Evolutionary conservation across 1,140 invertebrate genomes (phyloP).

Genomic region (Drosophila orosa): DNA sequence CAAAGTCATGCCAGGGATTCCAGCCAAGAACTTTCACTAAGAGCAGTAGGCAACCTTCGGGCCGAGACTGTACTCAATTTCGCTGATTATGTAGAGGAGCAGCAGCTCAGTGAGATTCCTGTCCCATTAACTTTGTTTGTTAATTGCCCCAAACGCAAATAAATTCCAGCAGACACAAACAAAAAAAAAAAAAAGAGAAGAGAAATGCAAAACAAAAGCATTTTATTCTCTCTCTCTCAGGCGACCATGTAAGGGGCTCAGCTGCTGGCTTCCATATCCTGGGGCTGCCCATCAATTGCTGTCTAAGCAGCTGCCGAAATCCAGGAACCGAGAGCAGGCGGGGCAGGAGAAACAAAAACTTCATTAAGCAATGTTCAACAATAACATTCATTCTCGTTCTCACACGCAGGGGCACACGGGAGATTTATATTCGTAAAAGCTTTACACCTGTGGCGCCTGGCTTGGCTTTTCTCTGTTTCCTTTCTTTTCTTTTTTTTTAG

Average conservation of each 20-base stretch:
- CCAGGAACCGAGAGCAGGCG: background rate
- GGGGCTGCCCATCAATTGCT: slow-evolving; percentile 33
- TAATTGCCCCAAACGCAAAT: slow-evolving; percentile 42
- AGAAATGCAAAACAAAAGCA: slow-evolving; percentile 28
- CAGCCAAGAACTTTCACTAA: background rate
- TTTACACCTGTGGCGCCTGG: slow-evolving; percentile 71
- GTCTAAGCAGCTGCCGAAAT: slow-evolving; percentile 36
- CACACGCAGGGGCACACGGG: slow-evolving; percentile 11
- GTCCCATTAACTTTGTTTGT: slow-evolving; percentile 25
- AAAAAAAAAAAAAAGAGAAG: background rate
- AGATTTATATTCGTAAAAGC: slow-evolving; percentile 67
- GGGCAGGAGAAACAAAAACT: slow-evolving; percentile 46
- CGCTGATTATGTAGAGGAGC: background rate
- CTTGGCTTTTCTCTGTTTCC: background rate
- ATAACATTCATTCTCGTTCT: slow-evolving; percentile 63
- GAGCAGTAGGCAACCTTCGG: background rate
- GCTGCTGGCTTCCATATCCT: slow-evolving; percentile 7
- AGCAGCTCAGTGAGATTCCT: background rate
- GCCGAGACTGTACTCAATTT: slow-evolving; percentile 2
- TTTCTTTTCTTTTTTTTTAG: slow-evolving; percentile 12
- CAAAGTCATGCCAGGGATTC: background rate
- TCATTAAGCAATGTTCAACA: slow-evolving; percentile 71
- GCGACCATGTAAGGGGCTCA: slow-evolving; percentile 22
- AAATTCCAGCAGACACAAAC: slow-evolving; percentile 15
- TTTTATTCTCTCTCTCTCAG: slow-evolving; percentile 1